phyloP scores from a whole-genome alignment of 1,140 invertebrate genomes.

The Pygmarrhopalites habei region DNA sequence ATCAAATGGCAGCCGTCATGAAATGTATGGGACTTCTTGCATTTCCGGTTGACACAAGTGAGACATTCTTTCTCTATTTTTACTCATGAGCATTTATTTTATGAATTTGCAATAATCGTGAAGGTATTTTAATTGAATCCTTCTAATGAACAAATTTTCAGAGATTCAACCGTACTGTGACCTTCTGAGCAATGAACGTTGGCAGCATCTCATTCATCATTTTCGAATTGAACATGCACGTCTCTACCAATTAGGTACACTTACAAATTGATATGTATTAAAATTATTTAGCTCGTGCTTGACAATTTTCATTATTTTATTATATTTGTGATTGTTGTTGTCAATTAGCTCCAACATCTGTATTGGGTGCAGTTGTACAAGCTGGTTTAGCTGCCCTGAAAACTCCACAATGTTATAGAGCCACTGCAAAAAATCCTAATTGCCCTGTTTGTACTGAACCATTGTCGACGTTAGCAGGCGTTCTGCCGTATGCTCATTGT shows the following conservation, averaged over 20 bases:
- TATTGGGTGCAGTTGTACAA: constrained; percentile 82
- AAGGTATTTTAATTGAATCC: constrained; percentile 2
- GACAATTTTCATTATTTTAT: too few species aligned
- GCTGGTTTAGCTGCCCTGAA: constrained; percentile 91
- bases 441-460: constrained; percentile 90
- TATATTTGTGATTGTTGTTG: too few species aligned
- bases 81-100: neutral
- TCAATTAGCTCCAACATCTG: constrained; percentile 79
- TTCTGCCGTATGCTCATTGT: constrained; percentile 90
- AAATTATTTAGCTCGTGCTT: too few species aligned
- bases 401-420: constrained; percentile 60
- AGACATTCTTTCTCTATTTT: constrained; percentile 16
- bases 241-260: constrained; percentile 87
- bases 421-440: constrained; percentile 60
- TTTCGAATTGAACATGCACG: constrained; percentile 91
- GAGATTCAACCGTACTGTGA: constrained; percentile 58
- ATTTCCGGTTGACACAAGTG: constrained; percentile 72
- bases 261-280: too few species aligned
- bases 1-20: constrained; percentile 78
- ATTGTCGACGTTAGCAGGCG: constrained; percentile 75
- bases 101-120: neutral
- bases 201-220: constrained; percentile 77
- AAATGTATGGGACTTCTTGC: constrained; percentile 91
- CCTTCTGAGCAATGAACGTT: constrained; percentile 59
- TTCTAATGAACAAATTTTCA: too few species aligned